phyloP scores from a whole-genome alignment of 2,888 invertebrate genomes.

The Salticus scenicus region DNA sequence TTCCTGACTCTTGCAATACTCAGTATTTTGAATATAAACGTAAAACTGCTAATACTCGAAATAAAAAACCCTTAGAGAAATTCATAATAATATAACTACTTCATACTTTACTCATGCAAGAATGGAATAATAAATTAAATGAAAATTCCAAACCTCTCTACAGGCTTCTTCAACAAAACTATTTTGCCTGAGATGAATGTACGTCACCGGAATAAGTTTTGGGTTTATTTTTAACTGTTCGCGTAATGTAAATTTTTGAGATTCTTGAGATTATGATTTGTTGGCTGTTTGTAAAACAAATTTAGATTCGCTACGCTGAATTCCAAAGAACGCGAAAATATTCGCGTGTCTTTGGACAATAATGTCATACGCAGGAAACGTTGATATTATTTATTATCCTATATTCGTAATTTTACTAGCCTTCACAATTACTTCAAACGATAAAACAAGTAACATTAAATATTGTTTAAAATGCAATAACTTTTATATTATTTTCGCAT shows the following conservation, averaged over 20 bases:
- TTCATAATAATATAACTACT: too few relatives aligned
- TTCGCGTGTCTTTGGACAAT: not conserved
- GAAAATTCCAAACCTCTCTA: too few relatives aligned
- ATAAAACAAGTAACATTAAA: not conserved
- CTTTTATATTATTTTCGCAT: too few relatives aligned
- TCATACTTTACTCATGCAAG: too few relatives aligned
- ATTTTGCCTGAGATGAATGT: too few relatives aligned
- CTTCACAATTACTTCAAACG: not conserved
- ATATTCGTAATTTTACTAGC: not conserved
- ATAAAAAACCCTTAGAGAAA: too few relatives aligned
- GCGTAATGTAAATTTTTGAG: not conserved
- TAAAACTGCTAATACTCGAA: too few relatives aligned
- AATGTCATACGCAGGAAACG: not conserved
- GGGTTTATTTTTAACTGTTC: not conserved
- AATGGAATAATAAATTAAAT: too few relatives aligned
- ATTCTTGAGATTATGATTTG: conserved; percentile 10
- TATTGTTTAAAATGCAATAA: too few relatives aligned
- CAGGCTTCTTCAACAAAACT: too few relatives aligned
- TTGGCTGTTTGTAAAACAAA: not conserved
- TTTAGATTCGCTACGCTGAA: not conserved
- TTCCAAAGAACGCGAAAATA: not conserved
- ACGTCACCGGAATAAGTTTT: not conserved
- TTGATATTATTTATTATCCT: not conserved
- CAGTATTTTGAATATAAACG: too few relatives aligned
- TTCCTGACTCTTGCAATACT: too few relatives aligned